Evolutionary conservation across 2,888 invertebrate species (phyloP).

Genomic region (Cylloceria caligata): DNA sequence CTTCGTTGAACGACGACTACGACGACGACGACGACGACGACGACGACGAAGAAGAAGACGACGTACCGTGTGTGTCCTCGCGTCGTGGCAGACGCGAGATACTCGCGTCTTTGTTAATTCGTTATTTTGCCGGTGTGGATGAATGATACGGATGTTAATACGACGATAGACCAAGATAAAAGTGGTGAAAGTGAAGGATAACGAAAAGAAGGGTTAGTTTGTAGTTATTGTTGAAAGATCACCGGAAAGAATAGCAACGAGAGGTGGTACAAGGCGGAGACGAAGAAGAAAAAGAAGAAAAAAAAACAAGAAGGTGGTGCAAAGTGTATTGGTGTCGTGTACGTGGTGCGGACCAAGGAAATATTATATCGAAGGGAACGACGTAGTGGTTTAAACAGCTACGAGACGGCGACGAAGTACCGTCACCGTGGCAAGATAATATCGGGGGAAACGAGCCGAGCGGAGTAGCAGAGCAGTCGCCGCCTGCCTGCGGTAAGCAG

Average conservation of each 20-base stretch:
- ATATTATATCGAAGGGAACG: conserved; percentile 2
- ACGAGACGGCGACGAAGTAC: conserved; percentile 42
- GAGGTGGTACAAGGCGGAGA: conserved; percentile 7
- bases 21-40: conserved; percentile 12
- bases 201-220: not conserved
- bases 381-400: conserved; percentile 3
- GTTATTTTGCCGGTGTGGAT: not conserved
- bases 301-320: conserved; percentile 17
- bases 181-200: conserved; percentile 45
- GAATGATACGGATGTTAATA: conserved; percentile 13
- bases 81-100: conserved; percentile 42
- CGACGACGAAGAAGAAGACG: conserved; percentile 27
- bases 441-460: conserved; percentile 79
- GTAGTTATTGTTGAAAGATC: not conserved
- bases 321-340: conserved; percentile 24
- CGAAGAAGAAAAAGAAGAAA: conserved; percentile 15
- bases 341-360: conserved; percentile 18
- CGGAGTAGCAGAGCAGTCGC: conserved; percentile 67
- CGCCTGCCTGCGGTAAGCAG: conserved; percentile 64
- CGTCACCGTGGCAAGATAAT: conserved; percentile 77
- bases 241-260: conserved; percentile 34
- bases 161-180: not conserved
- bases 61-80: conserved; percentile 39
- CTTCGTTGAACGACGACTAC: conserved; percentile 43
- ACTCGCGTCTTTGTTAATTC: not conserved